These are phyloP conservation scores for Holacanthus passer DNA, from an alignment of 2,113 vertebrate species.

Conservation along the genomic window DNA sequence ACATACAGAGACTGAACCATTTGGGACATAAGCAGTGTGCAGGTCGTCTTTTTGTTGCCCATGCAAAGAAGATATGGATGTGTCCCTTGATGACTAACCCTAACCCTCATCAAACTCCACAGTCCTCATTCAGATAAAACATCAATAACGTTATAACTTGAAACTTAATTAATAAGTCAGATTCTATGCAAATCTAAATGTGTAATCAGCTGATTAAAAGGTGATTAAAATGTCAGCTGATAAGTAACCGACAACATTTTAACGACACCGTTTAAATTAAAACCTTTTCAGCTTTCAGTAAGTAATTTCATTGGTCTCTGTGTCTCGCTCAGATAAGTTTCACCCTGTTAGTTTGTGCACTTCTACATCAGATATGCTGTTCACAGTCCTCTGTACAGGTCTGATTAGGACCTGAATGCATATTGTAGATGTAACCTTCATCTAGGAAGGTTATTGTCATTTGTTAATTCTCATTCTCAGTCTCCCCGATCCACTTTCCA, in stretches of 20 bases:
- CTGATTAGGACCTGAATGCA: background rate
- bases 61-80: too few relatives aligned
- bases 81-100: too few relatives aligned
- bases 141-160: too few relatives aligned
- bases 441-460: background rate
- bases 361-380: background rate
- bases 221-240: background rate
- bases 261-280: background rate
- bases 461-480: background rate
- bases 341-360: background rate
- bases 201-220: background rate
- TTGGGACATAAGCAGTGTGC: too few relatives aligned
- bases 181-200: background rate
- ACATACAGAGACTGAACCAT: too few relatives aligned
- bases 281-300: background rate
- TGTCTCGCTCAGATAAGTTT: too few relatives aligned
- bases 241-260: background rate
- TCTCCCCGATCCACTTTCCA: background rate
- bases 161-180: background rate
- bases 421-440: background rate
- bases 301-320: background rate
- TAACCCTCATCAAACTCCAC: too few relatives aligned
- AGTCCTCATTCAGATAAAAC: background rate
- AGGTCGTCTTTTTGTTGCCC: too few relatives aligned
- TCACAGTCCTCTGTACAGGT: background rate